phyloP scores from a whole-genome alignment of 2,888 invertebrate species.

The Hemaris fuciformis region DNA sequence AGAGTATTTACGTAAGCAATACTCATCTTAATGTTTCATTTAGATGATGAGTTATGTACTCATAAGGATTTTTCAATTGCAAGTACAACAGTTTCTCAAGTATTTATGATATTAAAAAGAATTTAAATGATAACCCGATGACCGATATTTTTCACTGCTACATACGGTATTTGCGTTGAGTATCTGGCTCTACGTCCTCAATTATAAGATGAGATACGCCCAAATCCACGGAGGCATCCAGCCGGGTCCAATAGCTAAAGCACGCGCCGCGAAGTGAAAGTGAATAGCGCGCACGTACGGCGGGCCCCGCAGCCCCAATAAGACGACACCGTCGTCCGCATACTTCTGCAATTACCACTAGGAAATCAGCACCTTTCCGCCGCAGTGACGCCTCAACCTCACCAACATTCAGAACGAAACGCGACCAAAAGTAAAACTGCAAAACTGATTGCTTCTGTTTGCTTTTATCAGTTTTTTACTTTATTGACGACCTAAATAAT shows the following conservation, averaged over 20 bases:
- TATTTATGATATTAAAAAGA: neutral
- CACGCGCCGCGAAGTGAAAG: constrained; percentile 76
- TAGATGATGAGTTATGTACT: neutral
- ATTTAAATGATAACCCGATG: neutral
- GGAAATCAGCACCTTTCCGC: constrained; percentile 73
- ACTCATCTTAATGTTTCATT: neutral
- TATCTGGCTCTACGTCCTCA: constrained; percentile 34
- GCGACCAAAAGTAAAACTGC: neutral
- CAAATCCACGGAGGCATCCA: constrained; percentile 45
- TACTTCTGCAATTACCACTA: constrained; percentile 78
- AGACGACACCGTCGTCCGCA: constrained; percentile 78
- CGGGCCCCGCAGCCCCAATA: constrained; percentile 73
- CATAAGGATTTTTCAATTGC: neutral
- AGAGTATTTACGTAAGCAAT: neutral
- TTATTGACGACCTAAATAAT: neutral
- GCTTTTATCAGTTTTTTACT: neutral
- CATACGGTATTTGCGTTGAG: neutral
- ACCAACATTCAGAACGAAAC: constrained; percentile 18
- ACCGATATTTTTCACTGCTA: neutral
- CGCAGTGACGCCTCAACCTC: constrained; percentile 47
- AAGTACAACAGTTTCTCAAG: neutral
- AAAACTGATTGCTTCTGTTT: neutral
- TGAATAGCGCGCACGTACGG: constrained; percentile 76
- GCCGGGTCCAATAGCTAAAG: constrained; percentile 56
- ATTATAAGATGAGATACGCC: constrained; percentile 44